These are phyloP conservation scores for Nettapus auritus DNA, from an alignment of 2,113 vertebrate genomes.

Conservation along the genomic window DNA sequence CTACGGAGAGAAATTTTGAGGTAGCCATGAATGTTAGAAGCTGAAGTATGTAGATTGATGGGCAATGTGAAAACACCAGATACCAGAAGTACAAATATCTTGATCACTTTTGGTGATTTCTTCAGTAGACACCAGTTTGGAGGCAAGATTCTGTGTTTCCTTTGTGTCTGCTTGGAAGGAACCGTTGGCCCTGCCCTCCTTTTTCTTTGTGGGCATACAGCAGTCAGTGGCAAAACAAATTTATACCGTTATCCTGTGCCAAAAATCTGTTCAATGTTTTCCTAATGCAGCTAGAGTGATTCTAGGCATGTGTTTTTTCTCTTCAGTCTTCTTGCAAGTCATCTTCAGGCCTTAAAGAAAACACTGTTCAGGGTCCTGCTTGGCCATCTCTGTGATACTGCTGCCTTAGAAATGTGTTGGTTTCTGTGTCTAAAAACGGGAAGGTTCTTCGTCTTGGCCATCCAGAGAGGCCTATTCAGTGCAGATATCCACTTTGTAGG, in stretches of 20 bases:
- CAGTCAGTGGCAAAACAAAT: neutral
- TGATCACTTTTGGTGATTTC: neutral
- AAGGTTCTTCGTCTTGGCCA: neutral
- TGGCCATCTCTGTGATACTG: neutral
- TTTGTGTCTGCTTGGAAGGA: neutral
- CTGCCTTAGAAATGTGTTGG: neutral
- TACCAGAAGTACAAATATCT: neutral
- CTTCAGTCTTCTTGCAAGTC: neutral
- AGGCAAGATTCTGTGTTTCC: neutral
- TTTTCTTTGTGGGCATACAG: neutral
- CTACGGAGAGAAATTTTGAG: neutral
- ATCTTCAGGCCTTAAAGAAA: neutral
- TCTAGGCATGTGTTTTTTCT: neutral
- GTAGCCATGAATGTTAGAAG: neutral
- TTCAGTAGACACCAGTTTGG: neutral
- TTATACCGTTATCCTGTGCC: neutral
- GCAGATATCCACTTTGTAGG: neutral
- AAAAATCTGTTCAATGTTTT: neutral
- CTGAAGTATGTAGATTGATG: fast-evolving
- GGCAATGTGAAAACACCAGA: neutral
- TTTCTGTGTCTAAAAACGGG: neutral
- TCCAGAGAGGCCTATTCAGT: neutral
- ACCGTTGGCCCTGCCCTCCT: neutral
- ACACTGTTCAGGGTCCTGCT: neutral
- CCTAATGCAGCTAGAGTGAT: neutral